Evolutionary conservation across 1,140 invertebrate genomes (phyloP), one percentile per base, ranked within the genome.

Genomic region (Charaxes varanes): DNA sequence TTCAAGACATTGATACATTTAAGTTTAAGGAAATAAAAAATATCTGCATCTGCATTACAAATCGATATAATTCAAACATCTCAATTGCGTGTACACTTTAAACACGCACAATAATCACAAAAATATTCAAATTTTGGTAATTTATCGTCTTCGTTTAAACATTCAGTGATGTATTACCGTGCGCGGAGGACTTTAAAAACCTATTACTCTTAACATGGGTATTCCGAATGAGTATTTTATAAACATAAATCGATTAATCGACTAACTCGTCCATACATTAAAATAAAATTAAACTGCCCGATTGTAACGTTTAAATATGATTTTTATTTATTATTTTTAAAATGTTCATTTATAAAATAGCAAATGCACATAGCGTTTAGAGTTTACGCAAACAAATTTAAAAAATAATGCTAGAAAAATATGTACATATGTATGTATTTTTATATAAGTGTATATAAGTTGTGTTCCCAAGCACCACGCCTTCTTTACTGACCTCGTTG

Each of bases 181-280:
- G 34, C 54, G 40, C 32, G 33, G 28, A 38, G 44, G 8, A 31
- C 48, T 74, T 70, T 69, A 73, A 78, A 74, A 71, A 63, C 60
- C 62, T 74, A 72, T 78, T 78, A 70, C 53, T 65, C 55, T 60
- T 18, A 44, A 44, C 33, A 44, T 24, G 33, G 16, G 4, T n/a
- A n/a, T 36, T 24, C 34, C 12, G 19, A 23, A 40, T 31, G 27
- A 31, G 30, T 31, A 30, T 22, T 22, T 31, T 50, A 51, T 50
- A 47, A 34, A 57, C 41, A 47, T 50, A 53, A 65, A 63, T 67
- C 54, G 55, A 66, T 69, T 70, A 54, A 47, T 38, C 26, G 41
- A 55, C 59, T 56, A 34, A 62, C 61, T 61, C 53, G 53, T 60
- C 62, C 53, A 50, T 22, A 48, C 55, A 56, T 60, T 52, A 62